Percentiles rank a stretch among this genome's conserved stretches.
Conservation (phyloP, 2,797 vertebrate genomes). For the Sebastes alutus region DNA sequence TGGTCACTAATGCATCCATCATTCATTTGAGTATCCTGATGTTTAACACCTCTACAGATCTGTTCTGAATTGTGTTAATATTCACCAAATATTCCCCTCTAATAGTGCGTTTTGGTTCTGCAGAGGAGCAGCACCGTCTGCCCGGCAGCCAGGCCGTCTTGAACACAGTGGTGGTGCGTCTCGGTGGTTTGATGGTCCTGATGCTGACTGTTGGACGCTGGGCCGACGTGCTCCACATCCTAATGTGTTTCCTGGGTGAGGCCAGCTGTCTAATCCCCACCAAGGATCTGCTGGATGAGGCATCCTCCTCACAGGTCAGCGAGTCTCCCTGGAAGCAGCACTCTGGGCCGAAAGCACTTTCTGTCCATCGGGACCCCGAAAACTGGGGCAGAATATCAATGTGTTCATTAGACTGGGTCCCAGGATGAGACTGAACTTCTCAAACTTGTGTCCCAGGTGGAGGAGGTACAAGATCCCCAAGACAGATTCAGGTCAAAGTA, state of each 20-base stretch:
- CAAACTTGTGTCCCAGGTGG: conserved; percentile 59
- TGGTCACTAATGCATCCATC: not conserved
- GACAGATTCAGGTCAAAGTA: conserved; percentile 70
- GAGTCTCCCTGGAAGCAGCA: conserved; percentile 40
- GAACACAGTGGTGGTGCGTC: conserved; percentile 87
- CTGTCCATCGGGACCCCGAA: conserved; percentile 18
- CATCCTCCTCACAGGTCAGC: conserved; percentile 82
- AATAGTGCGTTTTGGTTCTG: conserved; percentile 13
- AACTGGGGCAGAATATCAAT: conserved; percentile 65
- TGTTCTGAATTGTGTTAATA: not conserved
- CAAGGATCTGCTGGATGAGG: conserved; percentile 80
- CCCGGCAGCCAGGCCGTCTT: conserved; percentile 66
- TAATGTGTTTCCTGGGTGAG: conserved; percentile 90
- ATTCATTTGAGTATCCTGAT: not conserved
- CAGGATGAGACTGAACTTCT: conserved; percentile 52
- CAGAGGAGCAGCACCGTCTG: conserved; percentile 87
- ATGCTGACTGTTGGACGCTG: conserved; percentile 92
- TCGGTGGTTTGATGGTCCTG: conserved; percentile 90
- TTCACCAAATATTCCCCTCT: not conserved
- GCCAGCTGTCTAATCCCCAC: conserved; percentile 85
- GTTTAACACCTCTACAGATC: not conserved
- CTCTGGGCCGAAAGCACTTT: conserved; percentile 29
- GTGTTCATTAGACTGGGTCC: conserved; percentile 61
- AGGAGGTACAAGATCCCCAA: conserved; percentile 51
- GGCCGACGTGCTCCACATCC: conserved; percentile 88